Evolutionary conservation across 2,888 invertebrate genomes (phyloP).

Genomic region (Capitulum mitella): DNA sequence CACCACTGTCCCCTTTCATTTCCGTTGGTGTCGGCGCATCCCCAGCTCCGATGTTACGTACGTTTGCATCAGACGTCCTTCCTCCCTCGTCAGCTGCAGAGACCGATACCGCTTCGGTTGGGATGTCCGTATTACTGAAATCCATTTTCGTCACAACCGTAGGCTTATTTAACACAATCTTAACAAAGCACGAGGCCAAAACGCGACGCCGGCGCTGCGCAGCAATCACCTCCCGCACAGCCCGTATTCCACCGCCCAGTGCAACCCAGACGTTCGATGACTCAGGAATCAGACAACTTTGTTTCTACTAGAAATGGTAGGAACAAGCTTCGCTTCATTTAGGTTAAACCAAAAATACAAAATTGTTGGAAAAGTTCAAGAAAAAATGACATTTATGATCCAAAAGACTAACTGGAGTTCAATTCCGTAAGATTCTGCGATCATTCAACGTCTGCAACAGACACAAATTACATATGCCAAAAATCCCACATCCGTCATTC

Average conservation of each 20-base stretch:
- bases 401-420: no score
- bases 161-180: background rate
- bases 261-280: slow-evolving; percentile 18
- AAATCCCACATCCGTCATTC: no score
- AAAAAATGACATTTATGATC: no score
- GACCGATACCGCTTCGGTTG: no score
- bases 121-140: background rate
- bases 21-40: background rate
- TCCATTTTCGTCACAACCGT: background rate
- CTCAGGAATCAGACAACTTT: background rate
- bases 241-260: background rate
- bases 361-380: no score
- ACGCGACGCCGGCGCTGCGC: background rate
- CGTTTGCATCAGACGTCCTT: background rate
- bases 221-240: background rate
- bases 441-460: no score
- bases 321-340: background rate
- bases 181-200: background rate
- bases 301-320: background rate
- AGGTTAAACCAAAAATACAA: no score
- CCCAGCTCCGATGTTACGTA: background rate
- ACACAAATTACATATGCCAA: no score
- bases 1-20: background rate
- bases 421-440: no score
- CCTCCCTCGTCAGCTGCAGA: no score